Evolutionary conservation across 2,797 vertebrate genomes (phyloP), one percentile per base, ranked within the genome.

Genomic region (Falco novaeseelandiae): DNA sequence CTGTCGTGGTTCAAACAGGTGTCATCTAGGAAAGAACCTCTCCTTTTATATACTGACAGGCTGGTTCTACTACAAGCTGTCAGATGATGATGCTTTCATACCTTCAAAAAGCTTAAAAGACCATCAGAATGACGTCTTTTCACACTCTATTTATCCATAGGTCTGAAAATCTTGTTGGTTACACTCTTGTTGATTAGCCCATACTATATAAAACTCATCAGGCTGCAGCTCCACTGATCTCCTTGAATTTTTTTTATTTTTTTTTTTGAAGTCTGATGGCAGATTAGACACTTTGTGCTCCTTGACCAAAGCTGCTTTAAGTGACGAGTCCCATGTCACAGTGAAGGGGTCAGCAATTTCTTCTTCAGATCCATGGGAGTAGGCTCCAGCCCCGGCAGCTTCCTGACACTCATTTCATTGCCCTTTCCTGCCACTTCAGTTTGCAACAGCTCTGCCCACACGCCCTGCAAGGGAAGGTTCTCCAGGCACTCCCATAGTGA

Each of bases 311-410:
- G n/a, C 19, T 57, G 57, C 21, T 84, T 26, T 54, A 30, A 54
- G 10, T 12, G 9, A 8, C 16, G 30, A 14, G 38, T 27, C 55
- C 72, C 20, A 32, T 1, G 16, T 38, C 30, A 15, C 0, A 58
- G 21, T 8, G 26, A 63, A 13, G 13, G 10, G 12, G 15, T 36
- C 2, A 5, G 34, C 14, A 58, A 48, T 22, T 90, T 55, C 48
- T 69, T 48, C 51, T n/a, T 48, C 0, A 2, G 36, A 20, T 5
- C 32, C 36, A 8, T 1, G 1, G 76, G 30, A 48, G 20, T 1
- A 25, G 32, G 6, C 21, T 65, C 34, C 34, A 49, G 14, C 21
- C 18, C 42, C 20, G 29, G 12, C 46, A 1, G 1, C 26, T 51
- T 29, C 19, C 12, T 14, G n/a, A 22, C 26, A 42, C 12, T 8